Base-by-base conservation (phyloP, 2,888 invertebrate species). In the Leptura quadrifasciata region DNA sequence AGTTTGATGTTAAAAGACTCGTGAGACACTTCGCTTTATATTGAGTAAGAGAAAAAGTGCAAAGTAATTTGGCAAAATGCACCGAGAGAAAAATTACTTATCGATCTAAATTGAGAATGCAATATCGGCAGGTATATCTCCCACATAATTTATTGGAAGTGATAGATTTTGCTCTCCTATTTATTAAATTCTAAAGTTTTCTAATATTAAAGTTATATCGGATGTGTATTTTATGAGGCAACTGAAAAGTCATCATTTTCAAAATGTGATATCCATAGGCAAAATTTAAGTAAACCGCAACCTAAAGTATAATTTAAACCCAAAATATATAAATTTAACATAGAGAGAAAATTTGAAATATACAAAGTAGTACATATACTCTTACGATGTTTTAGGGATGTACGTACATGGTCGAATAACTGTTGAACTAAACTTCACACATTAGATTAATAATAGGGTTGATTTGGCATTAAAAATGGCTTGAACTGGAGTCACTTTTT, bases 201-300 rank as follows among this genome's bases (percentile, higher is more conserved):
- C 47, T 47, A 47, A 47, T 47, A 47, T 47, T 47, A 47, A 47
- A 47, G 47, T 47, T 47, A 47, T 47, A n/a, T 47, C n/a, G 47
- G 47, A 47, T n/a, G 5, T 47, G 47, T 39, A 6, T 39, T 39
- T 35, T 39, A 39, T 6, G 39, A 12, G 39, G 39, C 12, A 12
- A 39, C 17, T n/a, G n/a, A 6, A 47, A 47, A 47, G n/a, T n/a
- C n/a, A 12, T 47, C 47, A 6, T 3, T 47, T 47, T 47, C 47
- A n/a, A n/a, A n/a, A n/a, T n/a, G n/a, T n/a, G n/a, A n/a, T n/a
- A n/a, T n/a, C n/a, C n/a, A n/a, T n/a, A n/a, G n/a, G n/a, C n/a
- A n/a, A n/a, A n/a, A n/a, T n/a, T n/a, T n/a, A n/a, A n/a, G n/a
- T n/a, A n/a, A n/a, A n/a, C n/a, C n/a, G n/a, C n/a, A n/a, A n/a